phyloP scores from a whole-genome alignment of 1,140 invertebrate species.

The Oryctes rhinoceros region DNA sequence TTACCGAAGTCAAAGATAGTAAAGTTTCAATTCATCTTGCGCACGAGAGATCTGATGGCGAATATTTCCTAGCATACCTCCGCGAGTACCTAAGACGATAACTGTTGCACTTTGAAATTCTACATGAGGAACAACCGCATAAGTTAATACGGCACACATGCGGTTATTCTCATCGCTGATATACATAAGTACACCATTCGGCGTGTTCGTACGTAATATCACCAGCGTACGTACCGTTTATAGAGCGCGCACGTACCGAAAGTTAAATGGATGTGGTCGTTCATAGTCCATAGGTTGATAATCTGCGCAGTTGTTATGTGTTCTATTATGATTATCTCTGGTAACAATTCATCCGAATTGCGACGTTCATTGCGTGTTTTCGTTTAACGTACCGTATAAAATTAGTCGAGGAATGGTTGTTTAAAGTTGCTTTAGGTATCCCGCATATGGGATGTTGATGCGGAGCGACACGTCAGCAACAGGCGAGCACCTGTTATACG shows the following conservation, averaged over 20 bases:
- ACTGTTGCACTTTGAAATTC: too few species aligned
- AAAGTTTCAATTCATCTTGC: too few species aligned
- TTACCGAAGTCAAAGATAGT: too few species aligned
- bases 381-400: not conserved
- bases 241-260: slow-evolving; percentile 16
- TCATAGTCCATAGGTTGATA: slow-evolving; percentile 26
- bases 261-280: slow-evolving; percentile 29
- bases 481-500: too few species aligned
- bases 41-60: too few species aligned
- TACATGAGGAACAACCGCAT: too few species aligned
- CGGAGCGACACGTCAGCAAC: not conserved
- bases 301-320: slow-evolving; percentile 9
- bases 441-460: not conserved
- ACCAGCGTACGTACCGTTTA: not conserved
- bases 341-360: not conserved
- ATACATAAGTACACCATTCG: too few species aligned
- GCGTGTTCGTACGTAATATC: too few species aligned
- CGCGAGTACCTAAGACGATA: too few species aligned
- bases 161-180: too few species aligned
- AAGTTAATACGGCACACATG: too few species aligned
- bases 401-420: slow-evolving; percentile 1
- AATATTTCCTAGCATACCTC: too few species aligned
- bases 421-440: not conserved
- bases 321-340: slow-evolving; percentile 27
- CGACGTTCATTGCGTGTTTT: slow-evolving; percentile 15